Conservation (phyloP, 2,888 invertebrate genomes). For the Phorcus lineatus region DNA sequence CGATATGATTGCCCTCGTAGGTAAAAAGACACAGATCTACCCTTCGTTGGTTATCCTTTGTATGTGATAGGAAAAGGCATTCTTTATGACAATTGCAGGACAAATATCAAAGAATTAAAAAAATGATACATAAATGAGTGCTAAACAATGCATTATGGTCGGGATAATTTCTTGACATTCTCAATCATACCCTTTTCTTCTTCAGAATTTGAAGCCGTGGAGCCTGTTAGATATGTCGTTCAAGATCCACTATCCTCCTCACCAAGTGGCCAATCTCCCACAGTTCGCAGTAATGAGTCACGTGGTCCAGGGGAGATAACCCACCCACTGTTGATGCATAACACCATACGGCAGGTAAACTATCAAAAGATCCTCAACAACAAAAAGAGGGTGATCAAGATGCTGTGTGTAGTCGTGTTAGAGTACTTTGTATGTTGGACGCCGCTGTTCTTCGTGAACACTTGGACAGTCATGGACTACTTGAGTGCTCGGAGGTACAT, state of each 20-base stretch:
- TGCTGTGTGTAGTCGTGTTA: conserved; percentile 91
- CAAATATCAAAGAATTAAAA: too few species aligned
- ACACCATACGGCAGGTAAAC: conserved; percentile 39
- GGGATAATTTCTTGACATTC: too few species aligned
- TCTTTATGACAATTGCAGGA: too few species aligned
- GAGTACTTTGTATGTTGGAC: conserved; percentile 96
- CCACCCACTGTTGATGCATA: neutral
- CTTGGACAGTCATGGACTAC: conserved; percentile 85
- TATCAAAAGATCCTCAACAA: conserved; percentile 43
- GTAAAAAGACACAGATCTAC: too few species aligned
- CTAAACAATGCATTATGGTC: neutral
- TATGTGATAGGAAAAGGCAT: too few species aligned
- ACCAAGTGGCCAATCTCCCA: conserved; percentile 22
- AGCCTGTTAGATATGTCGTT: conserved; percentile 19
- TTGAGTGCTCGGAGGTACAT: conserved; percentile 78
- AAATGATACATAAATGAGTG: too few species aligned
- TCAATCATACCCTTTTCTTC: neutral
- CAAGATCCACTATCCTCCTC: neutral
- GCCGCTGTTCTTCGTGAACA: conserved; percentile 88
- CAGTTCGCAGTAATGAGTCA: conserved; percentile 19
- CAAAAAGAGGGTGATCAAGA: conserved; percentile 78
- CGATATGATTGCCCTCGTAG: too few species aligned
- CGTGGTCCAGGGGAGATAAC: conserved; percentile 4
- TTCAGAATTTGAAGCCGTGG: neutral
- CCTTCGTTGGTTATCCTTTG: too few species aligned